Percentiles rank a stretch among this genome's conserved stretches.
phyloP scores from a whole-genome alignment of 2,888 invertebrate species.

The Erannis defoliaria region DNA sequence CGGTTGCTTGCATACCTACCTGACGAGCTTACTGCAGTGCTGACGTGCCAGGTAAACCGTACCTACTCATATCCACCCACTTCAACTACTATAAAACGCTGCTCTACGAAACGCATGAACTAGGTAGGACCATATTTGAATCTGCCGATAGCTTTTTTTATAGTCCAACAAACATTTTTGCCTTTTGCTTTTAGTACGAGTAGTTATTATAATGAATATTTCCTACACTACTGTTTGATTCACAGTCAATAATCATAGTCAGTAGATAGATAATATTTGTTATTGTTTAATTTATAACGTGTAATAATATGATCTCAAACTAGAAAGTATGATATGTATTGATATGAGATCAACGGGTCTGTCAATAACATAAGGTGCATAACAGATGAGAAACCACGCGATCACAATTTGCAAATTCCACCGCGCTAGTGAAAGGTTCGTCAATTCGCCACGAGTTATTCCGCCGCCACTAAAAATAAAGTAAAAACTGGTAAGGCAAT shows the following conservation, averaged over 20 bases:
- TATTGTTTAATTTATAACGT: constrained; percentile 5
- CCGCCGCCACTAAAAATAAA: constrained; percentile 73
- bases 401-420: constrained; percentile 44
- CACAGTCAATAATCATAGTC: constrained; percentile 3
- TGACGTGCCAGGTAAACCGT: constrained; percentile 33
- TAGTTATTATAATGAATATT: not conserved
- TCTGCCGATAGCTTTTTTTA: not conserved
- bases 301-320: constrained; percentile 17
- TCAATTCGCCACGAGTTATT: constrained; percentile 67
- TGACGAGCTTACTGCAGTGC: constrained; percentile 20
- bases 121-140: too few relatives aligned
- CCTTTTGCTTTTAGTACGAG: constrained; percentile 1
- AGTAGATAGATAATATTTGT: constrained; percentile 7
- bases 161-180: not conserved
- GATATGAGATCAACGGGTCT: constrained; percentile 22
- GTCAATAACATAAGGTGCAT: constrained; percentile 29
- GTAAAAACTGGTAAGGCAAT: constrained; percentile 74
- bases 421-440: constrained; percentile 71
- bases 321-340: constrained; percentile 39
- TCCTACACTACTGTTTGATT: not conserved
- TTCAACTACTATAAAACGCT: not conserved
- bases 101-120: not conserved
- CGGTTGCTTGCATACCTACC: constrained; percentile 35
- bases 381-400: constrained; percentile 29
- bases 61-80: constrained; percentile 1